phyloP scores from a whole-genome alignment of 1,140 invertebrate species.

The Drosophila mayri region DNA sequence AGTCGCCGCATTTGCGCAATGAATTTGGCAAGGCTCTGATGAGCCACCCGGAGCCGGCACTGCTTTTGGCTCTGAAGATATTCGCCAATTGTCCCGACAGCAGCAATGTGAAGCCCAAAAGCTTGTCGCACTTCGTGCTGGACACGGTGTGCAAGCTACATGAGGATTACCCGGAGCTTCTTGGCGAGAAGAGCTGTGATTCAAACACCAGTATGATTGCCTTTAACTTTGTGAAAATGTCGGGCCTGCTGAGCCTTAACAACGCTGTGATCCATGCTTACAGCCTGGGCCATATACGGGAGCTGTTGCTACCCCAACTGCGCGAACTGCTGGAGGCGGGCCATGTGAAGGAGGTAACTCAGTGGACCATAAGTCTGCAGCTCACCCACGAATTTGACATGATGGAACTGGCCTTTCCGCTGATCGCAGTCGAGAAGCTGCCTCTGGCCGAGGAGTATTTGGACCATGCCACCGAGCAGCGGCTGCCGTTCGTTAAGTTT shows the following conservation, averaged over 20 bases:
- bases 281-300: constrained; percentile 86
- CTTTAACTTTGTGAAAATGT: constrained; percentile 87
- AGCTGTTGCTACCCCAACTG: constrained; percentile 86
- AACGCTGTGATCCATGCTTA: constrained; percentile 86
- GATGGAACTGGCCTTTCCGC: constrained; percentile 88
- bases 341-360: constrained; percentile 87
- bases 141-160: constrained; percentile 87
- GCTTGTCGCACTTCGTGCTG: constrained; percentile 87
- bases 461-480: constrained; percentile 86
- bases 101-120: constrained; percentile 86
- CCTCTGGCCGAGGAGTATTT: constrained; percentile 89
- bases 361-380: constrained; percentile 72
- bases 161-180: constrained; percentile 52
- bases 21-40: constrained; percentile 86
- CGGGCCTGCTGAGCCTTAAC: constrained; percentile 86
- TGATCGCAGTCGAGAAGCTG: constrained; percentile 90
- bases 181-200: constrained; percentile 74
- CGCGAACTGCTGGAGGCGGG: constrained; percentile 86
- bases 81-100: constrained; percentile 87
- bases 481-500: constrained; percentile 87
- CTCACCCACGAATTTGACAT: constrained; percentile 86
- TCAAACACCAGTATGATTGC: constrained; percentile 87
- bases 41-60: constrained; percentile 85
- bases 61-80: constrained; percentile 86
- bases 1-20: constrained; percentile 83